phyloP scores from a whole-genome alignment of 2,797 vertebrate species.

The Amblyraja radiata region DNA sequence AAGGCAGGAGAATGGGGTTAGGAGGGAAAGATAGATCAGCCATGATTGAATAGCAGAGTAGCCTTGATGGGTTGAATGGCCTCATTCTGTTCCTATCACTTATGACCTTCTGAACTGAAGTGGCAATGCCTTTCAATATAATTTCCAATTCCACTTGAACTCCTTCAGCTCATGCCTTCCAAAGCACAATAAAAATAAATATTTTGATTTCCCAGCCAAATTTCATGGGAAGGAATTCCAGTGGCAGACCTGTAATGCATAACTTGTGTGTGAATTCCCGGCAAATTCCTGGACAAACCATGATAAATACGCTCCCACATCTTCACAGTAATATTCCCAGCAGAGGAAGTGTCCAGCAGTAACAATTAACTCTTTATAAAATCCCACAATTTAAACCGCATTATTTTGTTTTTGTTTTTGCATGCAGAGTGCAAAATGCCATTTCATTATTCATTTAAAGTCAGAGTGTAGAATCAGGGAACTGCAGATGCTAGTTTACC shows the following conservation, averaged over 20 bases:
- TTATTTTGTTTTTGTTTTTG: background rate
- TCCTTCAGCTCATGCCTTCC: background rate
- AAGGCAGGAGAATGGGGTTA: too few species aligned
- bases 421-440: background rate
- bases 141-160: background rate
- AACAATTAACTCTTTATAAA: background rate
- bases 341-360: too few species aligned
- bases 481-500: background rate
- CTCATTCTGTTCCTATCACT: too few species aligned
- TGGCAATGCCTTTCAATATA: background rate
- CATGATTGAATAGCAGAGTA: too few species aligned
- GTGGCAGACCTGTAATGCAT: background rate
- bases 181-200: background rate
- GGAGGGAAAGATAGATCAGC: too few species aligned
- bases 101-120: too few species aligned
- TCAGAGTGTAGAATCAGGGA: background rate
- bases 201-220: background rate
- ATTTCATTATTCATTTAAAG: background rate
- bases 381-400: background rate
- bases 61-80: too few species aligned
- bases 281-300: background rate
- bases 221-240: background rate
- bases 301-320: background rate
- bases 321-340: background rate
- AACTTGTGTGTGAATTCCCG: background rate